phyloP scores from a whole-genome alignment of 2,113 vertebrate species.

The Aix galericulata region DNA sequence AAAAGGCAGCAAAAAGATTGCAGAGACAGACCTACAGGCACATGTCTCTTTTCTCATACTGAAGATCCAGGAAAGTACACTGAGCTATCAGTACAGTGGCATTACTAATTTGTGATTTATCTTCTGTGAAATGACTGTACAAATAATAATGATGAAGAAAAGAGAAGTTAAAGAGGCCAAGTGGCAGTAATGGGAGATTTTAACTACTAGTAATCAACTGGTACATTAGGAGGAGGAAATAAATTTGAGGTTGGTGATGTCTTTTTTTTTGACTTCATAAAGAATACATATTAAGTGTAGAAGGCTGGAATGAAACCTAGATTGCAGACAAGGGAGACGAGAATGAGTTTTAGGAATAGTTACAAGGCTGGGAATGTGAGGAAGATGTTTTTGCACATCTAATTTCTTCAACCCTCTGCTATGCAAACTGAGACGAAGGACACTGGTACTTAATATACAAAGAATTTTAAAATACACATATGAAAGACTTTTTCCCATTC shows the following conservation, averaged over 20 bases:
- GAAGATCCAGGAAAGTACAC: not conserved
- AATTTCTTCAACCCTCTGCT: not conserved
- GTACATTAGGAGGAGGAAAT: conserved; percentile 22
- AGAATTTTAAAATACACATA: not conserved
- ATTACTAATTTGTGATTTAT: conserved; percentile 39
- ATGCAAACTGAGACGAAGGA: not conserved
- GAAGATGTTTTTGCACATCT: not conserved
- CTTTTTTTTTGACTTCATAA: not conserved
- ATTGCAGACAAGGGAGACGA: not conserved
- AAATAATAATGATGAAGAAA: not conserved
- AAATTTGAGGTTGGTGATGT: not conserved
- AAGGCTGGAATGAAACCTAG: not conserved
- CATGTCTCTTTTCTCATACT: not conserved
- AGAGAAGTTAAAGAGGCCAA: not conserved
- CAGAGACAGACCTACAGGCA: not conserved
- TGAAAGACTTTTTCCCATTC: not conserved
- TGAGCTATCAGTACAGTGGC: not conserved
- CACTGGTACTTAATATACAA: not conserved
- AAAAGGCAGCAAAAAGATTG: not conserved
- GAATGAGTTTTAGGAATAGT: not conserved
- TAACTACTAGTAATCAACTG: not conserved
- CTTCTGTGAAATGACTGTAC: conserved; percentile 27
- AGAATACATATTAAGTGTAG: not conserved
- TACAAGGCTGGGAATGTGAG: not conserved
- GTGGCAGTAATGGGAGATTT: conserved; percentile 7